phyloP scores from a whole-genome alignment of 37 sponge, comb jelly and placozoan species.

The Ianthella basta region DNA sequence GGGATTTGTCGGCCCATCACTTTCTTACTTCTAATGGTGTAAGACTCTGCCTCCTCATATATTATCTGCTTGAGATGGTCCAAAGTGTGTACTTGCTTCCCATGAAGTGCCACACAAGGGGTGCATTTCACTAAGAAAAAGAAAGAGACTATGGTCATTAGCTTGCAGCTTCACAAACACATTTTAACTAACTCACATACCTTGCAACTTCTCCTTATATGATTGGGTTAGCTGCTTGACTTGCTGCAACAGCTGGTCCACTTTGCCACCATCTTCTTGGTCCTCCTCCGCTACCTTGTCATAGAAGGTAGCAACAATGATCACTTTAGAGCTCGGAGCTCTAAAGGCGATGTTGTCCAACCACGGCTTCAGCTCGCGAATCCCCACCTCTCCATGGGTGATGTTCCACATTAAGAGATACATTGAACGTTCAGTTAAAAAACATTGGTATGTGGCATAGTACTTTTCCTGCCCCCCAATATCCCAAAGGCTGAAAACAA shows the following conservation, averaged over 20 bases:
- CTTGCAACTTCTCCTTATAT: slow-evolving; percentile 55
- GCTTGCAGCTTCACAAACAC: not conserved
- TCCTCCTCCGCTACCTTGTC: slow-evolving; percentile 79
- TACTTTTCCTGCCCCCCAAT: slow-evolving; percentile 94
- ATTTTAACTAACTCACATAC: slow-evolving; percentile 26
- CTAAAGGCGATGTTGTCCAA: slow-evolving; percentile 86
- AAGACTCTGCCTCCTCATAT: slow-evolving; percentile 77
- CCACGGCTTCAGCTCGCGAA: slow-evolving; percentile 87
- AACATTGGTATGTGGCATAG: slow-evolving; percentile 97
- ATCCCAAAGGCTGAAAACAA: slow-evolving; percentile 93
- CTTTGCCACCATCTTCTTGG: slow-evolving; percentile 24
- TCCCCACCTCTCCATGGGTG: slow-evolving; percentile 71
- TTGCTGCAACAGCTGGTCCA: slow-evolving; percentile 43
- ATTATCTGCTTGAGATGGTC: slow-evolving; percentile 78
- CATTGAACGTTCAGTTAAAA: slow-evolving; percentile 88
- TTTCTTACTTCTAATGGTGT: slow-evolving; percentile 44
- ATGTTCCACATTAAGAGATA: slow-evolving; percentile 87
- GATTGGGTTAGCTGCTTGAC: slow-evolving; percentile 45
- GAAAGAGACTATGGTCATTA: not conserved
- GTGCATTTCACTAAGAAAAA: not conserved
- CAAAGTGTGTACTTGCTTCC: slow-evolving; percentile 60
- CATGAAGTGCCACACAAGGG: slow-evolving; percentile 61
- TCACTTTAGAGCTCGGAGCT: slow-evolving; percentile 78
- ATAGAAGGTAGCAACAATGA: slow-evolving; percentile 87
- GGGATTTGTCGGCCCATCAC: slow-evolving; percentile 89